Percentiles rank a stretch among this genome's conserved stretches.
phyloP scores from a whole-genome alignment of 1,140 invertebrate species.

The Pseudoatta argentina region DNA sequence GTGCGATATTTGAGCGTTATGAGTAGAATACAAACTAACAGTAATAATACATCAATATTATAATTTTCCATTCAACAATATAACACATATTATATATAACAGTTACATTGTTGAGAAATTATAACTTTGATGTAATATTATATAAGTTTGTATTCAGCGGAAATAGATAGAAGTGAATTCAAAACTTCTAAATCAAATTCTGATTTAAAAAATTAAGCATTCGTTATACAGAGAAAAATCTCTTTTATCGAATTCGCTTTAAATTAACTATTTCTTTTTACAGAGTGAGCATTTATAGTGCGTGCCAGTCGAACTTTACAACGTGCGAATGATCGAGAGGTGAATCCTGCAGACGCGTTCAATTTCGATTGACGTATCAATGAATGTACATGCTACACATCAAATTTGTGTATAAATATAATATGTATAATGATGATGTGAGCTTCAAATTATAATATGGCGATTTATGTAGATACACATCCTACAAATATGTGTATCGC shows the following conservation, averaged over 20 bases:
- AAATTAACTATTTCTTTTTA: conserved; percentile 38
- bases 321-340: conserved; percentile 35
- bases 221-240: background rate
- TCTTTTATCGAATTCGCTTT: background rate
- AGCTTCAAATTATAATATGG: conserved; percentile 36
- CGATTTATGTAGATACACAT: background rate
- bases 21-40: background rate
- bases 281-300: conserved; percentile 8
- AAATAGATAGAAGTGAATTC: background rate
- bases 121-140: too few relatives aligned
- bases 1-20: background rate
- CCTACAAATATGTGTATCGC: conserved; percentile 26
- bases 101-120: too few relatives aligned
- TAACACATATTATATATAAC: too few relatives aligned
- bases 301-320: conserved; percentile 37
- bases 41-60: too few relatives aligned
- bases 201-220: conserved; percentile 2
- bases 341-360: conserved; percentile 5
- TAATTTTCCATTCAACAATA: too few relatives aligned
- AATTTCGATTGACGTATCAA: background rate
- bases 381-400: conserved; percentile 49
- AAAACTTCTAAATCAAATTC: background rate
- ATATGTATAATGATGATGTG: conserved; percentile 2
- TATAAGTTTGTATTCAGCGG: too few relatives aligned
- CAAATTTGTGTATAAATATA: background rate